A percentile compares a stretch with the other conserved stretches of the same genome.
phyloP scores from a whole-genome alignment of 30 jellyfish, hydroid and myxozoan genomes.

The Rhopilema esculentum region DNA sequence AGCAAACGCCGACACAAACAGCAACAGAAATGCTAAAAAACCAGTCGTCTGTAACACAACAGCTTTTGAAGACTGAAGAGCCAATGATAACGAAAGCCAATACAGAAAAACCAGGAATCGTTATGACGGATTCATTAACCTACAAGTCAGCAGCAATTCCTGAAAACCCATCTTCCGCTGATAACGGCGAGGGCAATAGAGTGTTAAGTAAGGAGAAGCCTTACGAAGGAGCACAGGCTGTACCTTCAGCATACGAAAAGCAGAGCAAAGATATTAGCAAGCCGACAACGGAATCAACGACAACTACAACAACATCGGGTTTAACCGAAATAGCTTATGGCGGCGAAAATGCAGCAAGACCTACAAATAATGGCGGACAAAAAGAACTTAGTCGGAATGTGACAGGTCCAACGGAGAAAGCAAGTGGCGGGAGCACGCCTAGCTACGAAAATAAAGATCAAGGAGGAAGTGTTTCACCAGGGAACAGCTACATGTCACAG shows the following conservation, averaged over 20 bases:
- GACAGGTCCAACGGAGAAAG: slow-evolving; percentile 12
- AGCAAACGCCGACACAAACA: neutral
- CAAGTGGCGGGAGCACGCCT: neutral
- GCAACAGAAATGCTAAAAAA: neutral
- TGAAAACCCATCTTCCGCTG: slow-evolving; percentile 11
- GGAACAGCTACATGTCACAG: slow-evolving; percentile 23
- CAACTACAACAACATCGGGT: slow-evolving; percentile 3
- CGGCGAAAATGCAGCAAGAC: neutral
- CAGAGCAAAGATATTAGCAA: neutral
- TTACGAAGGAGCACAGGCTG: slow-evolving; percentile 37
- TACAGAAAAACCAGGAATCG: neutral
- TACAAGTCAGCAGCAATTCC: slow-evolving; percentile 47
- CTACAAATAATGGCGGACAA: neutral
- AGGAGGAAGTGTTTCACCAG: slow-evolving; percentile 58
- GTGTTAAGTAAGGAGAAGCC: slow-evolving; percentile 65
- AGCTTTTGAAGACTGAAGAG: neutral
- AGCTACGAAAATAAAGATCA: neutral
- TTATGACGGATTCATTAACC: slow-evolving; percentile 8
- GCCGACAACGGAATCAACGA: slow-evolving; percentile 14
- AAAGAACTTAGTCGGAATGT: neutral
- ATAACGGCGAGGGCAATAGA: neutral
- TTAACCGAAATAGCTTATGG: neutral
- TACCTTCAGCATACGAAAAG: slow-evolving; percentile 51
- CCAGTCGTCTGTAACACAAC: slow-evolving; percentile 11
- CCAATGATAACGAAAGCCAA: slow-evolving; percentile 1